A percentile compares a stretch with the other conserved stretches of the same genome.
Evolutionary conservation across 2,113 vertebrate genomes (phyloP).

Genomic region (Poeciliopsis turrubarensis): DNA sequence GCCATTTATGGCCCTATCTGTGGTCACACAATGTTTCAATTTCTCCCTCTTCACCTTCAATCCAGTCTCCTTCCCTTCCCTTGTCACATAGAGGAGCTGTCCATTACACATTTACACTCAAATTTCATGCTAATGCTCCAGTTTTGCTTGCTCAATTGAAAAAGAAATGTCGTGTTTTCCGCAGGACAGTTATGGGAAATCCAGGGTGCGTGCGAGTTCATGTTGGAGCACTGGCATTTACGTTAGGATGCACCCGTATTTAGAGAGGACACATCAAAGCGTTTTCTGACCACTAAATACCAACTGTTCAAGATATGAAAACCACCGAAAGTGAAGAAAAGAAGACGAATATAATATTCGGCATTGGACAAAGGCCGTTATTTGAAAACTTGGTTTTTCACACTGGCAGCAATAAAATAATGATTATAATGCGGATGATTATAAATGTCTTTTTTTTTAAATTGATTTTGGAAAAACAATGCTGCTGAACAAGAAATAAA

Average conservation of each 20-base stretch:
- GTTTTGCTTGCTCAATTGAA: conserved; percentile 34
- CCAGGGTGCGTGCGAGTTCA: conserved; percentile 33
- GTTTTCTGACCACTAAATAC: background rate
- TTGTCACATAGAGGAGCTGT: conserved; percentile 61
- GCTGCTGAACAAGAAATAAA: background rate
- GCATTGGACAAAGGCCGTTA: background rate
- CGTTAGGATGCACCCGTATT: background rate
- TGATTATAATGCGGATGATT: background rate
- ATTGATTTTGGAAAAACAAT: background rate
- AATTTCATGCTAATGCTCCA: conserved; percentile 53
- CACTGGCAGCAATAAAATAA: background rate
- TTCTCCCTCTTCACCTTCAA: conserved; percentile 59
- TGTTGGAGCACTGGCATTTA: background rate
- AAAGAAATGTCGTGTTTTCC: conserved; percentile 35
- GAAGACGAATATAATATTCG: background rate
- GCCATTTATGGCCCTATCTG: conserved; percentile 69
- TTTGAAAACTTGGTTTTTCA: background rate
- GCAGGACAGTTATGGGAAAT: conserved; percentile 52
- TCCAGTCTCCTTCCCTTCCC: conserved; percentile 35
- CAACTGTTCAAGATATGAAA: background rate
- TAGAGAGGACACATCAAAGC: background rate
- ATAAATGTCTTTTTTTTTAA: background rate
- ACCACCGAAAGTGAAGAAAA: background rate
- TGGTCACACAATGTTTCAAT: conserved; percentile 80
- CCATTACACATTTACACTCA: conserved; percentile 72